Conservation (phyloP, 2,797 vertebrate genomes). For the Oryzias sinensis region DNA sequence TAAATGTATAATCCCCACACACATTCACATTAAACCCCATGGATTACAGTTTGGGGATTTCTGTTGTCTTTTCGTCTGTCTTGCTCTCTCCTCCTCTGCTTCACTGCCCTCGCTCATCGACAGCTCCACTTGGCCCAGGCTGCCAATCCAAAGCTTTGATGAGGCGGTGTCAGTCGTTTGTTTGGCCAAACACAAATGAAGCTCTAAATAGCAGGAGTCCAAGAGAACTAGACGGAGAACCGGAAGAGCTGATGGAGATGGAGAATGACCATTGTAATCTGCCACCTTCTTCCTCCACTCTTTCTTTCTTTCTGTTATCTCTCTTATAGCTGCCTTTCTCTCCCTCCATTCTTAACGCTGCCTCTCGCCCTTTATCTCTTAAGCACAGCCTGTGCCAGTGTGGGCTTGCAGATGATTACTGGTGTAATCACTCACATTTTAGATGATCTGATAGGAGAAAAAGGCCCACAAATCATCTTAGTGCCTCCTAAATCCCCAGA, state of each 20-base stretch:
- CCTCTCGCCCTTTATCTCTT: conserved; percentile 72
- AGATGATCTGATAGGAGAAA: conserved; percentile 78
- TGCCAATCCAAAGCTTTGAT: conserved; percentile 76
- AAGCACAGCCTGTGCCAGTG: conserved; percentile 69
- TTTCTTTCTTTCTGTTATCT: conserved; percentile 54
- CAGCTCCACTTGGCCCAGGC: conserved; percentile 76
- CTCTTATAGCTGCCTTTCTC: conserved; percentile 45
- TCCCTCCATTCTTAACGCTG: conserved; percentile 55
- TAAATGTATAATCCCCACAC: conserved; percentile 78
- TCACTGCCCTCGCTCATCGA: conserved; percentile 75
- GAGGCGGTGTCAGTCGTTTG: conserved; percentile 77
- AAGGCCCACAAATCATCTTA: conserved; percentile 74
- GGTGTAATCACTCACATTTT: conserved; percentile 78
- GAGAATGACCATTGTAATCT: conserved; percentile 72
- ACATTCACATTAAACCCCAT: conserved; percentile 71
- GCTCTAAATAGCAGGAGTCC: conserved; percentile 62
- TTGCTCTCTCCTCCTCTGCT: conserved; percentile 63
- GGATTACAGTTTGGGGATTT: conserved; percentile 79
- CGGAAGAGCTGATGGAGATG: conserved; percentile 53
- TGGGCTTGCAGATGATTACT: conserved; percentile 73
- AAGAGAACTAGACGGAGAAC: conserved; percentile 25
- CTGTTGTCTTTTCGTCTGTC: conserved; percentile 69
- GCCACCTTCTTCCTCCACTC: conserved; percentile 63
- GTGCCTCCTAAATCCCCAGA: conserved; percentile 54
- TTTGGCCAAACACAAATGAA: conserved; percentile 71